Percentiles rank a stretch among this genome's conserved stretches.
phyloP scores from a whole-genome alignment of 2,113 vertebrate species.

The Silurus asotus region DNA sequence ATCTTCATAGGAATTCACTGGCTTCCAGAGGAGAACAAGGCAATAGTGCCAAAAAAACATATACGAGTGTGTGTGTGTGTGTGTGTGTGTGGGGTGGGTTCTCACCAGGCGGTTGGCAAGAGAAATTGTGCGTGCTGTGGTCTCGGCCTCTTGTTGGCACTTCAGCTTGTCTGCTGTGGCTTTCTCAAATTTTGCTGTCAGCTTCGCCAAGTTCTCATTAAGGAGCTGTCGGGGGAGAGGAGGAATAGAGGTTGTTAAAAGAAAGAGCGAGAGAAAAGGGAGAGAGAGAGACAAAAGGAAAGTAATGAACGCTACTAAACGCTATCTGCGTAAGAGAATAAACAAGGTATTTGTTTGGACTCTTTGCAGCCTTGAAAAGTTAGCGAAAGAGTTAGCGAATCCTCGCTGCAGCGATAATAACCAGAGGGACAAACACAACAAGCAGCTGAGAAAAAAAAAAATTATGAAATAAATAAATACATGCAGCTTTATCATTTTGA shows the following conservation, averaged over 20 bases:
- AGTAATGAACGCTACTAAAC: slow-evolving; percentile 43
- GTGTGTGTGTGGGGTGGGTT: slow-evolving; percentile 2
- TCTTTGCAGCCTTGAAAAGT: slow-evolving; percentile 54
- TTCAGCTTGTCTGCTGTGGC: slow-evolving; percentile 89
- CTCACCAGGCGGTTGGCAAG: slow-evolving; percentile 95
- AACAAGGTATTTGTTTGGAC: slow-evolving; percentile 44
- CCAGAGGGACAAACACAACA: slow-evolving; percentile 71
- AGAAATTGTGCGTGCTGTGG: slow-evolving; percentile 81
- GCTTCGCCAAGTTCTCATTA: slow-evolving; percentile 87
- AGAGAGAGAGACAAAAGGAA: slow-evolving; percentile 24
- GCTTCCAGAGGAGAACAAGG: slow-evolving; percentile 20
- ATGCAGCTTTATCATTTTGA: slow-evolving; percentile 14
- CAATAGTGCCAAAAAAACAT: slow-evolving; percentile 26
- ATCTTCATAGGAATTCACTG: slow-evolving; percentile 26
- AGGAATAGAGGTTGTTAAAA: slow-evolving; percentile 39
- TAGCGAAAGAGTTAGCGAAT: slow-evolving; percentile 57
- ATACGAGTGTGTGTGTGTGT: neutral
- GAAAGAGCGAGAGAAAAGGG: neutral
- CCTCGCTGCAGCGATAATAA: slow-evolving; percentile 68
- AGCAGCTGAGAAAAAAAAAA: slow-evolving; percentile 54
- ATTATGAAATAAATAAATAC: too few species aligned
- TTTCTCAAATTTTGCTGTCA: slow-evolving; percentile 88
- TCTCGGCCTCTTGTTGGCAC: slow-evolving; percentile 90
- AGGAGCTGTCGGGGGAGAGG: slow-evolving; percentile 75
- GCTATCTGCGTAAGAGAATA: slow-evolving; percentile 46